A percentile compares a stretch with the other conserved stretches of the same genome.
Evolutionary conservation across 1,140 invertebrate species (phyloP).

Genomic region (Notospermus geniculatus): DNA sequence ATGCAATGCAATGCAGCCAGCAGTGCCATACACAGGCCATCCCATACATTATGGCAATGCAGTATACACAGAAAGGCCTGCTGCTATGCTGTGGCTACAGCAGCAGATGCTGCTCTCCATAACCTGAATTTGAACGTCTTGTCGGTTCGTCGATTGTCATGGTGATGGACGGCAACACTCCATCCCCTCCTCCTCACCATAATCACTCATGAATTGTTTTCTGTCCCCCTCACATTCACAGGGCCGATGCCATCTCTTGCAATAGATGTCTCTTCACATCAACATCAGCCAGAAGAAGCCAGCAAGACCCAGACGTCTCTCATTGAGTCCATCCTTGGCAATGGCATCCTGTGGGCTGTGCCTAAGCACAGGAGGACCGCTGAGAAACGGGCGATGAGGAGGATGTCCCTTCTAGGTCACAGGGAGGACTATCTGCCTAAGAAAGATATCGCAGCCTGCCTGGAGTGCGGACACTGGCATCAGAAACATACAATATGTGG

Average conservation of each 20-base stretch:
- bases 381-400: conserved; percentile 70
- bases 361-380: conserved; percentile 73
- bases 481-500: conserved; percentile 74
- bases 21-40: no score
- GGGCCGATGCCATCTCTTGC: not conserved
- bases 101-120: no score
- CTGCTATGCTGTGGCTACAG: no score
- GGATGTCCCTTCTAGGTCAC: conserved; percentile 67
- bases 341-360: conserved; percentile 78
- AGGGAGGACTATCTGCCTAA: conserved; percentile 67
- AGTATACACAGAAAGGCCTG: not conserved
- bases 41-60: not conserved
- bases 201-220: not conserved
- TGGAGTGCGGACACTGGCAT: conserved; percentile 77
- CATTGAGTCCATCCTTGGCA: conserved; percentile 26
- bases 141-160: no score
- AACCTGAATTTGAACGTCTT: no score
- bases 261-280: not conserved
- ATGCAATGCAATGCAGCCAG: no score
- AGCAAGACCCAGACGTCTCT: conserved; percentile 5
- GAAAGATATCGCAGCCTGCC: conserved; percentile 72
- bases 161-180: no score
- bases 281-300: not conserved
- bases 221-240: no score
- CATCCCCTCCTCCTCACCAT: no score